phyloP scores from a whole-genome alignment of 2,113 vertebrate species.

The Craseonycteris thonglongyai region DNA sequence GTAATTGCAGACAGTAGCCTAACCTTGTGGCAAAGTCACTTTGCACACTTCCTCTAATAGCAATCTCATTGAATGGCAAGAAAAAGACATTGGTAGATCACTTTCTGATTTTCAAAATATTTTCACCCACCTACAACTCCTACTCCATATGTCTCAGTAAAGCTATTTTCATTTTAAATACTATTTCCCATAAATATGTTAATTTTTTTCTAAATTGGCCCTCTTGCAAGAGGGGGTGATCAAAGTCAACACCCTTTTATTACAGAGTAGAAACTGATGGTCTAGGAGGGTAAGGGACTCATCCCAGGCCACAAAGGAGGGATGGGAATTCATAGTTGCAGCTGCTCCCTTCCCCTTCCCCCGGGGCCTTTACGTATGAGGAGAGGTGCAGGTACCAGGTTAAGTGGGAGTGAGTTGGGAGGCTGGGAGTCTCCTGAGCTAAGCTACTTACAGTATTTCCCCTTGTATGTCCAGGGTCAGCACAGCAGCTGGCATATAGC shows the following conservation, averaged over 20 bases:
- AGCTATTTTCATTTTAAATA: background rate
- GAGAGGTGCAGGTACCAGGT: background rate
- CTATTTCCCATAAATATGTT: background rate
- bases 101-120: slow-evolving; percentile 3
- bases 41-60: background rate
- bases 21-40: background rate
- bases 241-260: background rate
- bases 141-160: background rate
- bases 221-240: background rate
- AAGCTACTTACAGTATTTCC: background rate
- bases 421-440: background rate
- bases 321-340: background rate
- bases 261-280: background rate
- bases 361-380: background rate
- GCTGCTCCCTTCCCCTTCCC: background rate
- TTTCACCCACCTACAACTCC: background rate
- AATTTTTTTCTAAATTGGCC: background rate
- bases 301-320: background rate
- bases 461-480: background rate
- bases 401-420: background rate
- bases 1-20: background rate
- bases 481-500: background rate
- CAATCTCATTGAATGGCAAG: too few species aligned
- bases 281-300: background rate
- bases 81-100: background rate